Evolutionary conservation across 2,797 vertebrate genomes (phyloP).

Genomic region (Mus caroli): DNA sequence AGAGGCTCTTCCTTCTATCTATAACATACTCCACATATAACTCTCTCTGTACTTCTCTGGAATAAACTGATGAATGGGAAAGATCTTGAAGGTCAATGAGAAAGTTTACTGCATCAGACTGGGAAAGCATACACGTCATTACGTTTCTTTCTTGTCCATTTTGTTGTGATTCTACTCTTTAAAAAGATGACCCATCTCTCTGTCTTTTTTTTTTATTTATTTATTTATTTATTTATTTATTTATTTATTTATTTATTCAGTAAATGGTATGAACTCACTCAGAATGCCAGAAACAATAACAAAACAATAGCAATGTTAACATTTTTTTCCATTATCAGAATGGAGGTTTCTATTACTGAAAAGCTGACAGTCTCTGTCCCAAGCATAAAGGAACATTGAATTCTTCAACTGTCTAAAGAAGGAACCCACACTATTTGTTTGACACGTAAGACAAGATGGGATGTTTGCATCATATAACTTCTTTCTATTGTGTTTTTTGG

Average conservation of each 20-base stretch:
- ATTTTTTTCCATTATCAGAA: neutral
- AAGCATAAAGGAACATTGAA: neutral
- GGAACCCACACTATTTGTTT: neutral
- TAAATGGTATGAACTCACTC: neutral
- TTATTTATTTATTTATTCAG: neutral
- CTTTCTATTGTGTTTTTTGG: neutral
- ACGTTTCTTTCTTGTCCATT: neutral
- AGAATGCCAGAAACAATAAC: neutral
- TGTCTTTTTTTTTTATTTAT: neutral
- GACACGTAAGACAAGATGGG: neutral
- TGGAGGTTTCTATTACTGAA: neutral
- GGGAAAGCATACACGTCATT: neutral
- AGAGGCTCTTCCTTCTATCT: neutral
- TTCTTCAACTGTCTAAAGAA: neutral
- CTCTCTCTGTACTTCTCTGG: slow-evolving; percentile 1
- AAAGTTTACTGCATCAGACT: neutral
- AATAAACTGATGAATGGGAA: neutral
- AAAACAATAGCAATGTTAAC: neutral
- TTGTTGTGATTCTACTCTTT: neutral
- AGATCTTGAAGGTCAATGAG: neutral
- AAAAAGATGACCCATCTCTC: neutral
- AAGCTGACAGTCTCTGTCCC: neutral
- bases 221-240: neutral
- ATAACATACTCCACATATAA: neutral
- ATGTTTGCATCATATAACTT: neutral